Evolutionary conservation across 1,140 invertebrate genomes (phyloP).

Genomic region (Halesus radiatus): DNA sequence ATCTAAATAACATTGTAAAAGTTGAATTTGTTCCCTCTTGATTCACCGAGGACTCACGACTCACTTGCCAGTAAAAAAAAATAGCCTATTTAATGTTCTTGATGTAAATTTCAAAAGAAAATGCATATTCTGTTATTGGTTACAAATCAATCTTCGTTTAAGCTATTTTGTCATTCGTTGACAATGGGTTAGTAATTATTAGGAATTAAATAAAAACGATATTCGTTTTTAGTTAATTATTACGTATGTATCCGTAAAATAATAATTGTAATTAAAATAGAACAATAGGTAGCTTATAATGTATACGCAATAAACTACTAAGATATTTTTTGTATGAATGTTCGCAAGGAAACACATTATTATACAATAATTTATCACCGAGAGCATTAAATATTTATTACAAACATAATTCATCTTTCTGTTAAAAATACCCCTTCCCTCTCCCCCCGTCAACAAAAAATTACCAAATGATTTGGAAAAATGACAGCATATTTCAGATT

Average conservation of each 20-base stretch:
- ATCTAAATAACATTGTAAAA: not conserved
- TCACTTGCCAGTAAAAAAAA: slow-evolving; percentile 27
- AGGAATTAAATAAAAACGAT: slow-evolving; percentile 44
- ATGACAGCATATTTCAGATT: too few species aligned
- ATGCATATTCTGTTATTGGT: slow-evolving; percentile 1
- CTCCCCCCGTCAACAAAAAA: too few species aligned
- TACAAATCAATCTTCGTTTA: slow-evolving; percentile 15
- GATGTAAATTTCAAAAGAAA: slow-evolving; percentile 1
- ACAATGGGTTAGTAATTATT: slow-evolving; percentile 33
- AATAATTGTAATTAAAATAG: slow-evolving; percentile 14
- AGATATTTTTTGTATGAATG: slow-evolving; percentile 53
- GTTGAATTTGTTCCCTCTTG: not conserved
- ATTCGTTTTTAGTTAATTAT: slow-evolving; percentile 46
- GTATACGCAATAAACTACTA: slow-evolving; percentile 49
- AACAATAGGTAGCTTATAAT: slow-evolving; percentile 45
- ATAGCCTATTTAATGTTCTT: not conserved
- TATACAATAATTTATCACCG: slow-evolving; percentile 49
- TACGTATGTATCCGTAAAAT: slow-evolving; percentile 31
- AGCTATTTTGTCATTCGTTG: slow-evolving; percentile 35
- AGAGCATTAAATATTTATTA: slow-evolving; percentile 51
- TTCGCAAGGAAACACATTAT: slow-evolving; percentile 35
- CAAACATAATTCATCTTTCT: slow-evolving; percentile 33
- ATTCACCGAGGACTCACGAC: not conserved
- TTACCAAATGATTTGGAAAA: too few species aligned
- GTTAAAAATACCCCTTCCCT: not conserved